phyloP scores from a whole-genome alignment of 2,113 vertebrate species.

The Chamaetylas fuelleborni region DNA sequence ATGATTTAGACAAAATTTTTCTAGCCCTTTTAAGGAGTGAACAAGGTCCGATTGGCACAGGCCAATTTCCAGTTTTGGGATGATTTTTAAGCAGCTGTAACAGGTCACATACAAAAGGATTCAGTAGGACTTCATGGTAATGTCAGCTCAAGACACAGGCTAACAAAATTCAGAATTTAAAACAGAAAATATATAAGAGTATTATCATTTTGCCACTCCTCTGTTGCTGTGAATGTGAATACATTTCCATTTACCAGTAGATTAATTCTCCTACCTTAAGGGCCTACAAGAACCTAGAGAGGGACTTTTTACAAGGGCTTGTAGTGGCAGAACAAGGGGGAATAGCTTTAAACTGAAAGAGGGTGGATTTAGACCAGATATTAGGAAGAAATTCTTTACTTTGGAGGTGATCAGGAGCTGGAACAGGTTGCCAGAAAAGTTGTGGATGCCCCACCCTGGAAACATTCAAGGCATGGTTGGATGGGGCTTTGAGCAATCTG shows the following conservation, averaged over 20 bases:
- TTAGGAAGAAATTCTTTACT: background rate
- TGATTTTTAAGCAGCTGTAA: background rate
- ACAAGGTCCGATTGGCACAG: too few relatives aligned
- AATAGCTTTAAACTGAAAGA: background rate
- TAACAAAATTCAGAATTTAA: background rate
- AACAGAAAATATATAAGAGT: background rate
- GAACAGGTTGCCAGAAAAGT: background rate
- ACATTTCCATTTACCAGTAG: background rate
- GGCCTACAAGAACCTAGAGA: background rate
- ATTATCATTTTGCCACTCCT: background rate
- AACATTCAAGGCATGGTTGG: background rate
- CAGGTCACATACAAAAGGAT: background rate
- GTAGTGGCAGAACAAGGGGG: background rate
- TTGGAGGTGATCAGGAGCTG: background rate
- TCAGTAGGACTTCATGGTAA: background rate
- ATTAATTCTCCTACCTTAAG: background rate
- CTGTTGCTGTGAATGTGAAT: background rate
- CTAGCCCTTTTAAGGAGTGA: too few relatives aligned
- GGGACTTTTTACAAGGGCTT: background rate
- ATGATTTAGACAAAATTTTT: background rate
- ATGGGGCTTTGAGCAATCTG: background rate
- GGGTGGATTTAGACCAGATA: background rate
- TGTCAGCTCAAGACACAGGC: background rate
- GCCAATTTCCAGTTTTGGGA: background rate
- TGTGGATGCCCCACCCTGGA: background rate